Conservation (phyloP, 2,888 invertebrate genomes). For the Acanthosoma haemorrhoidale region DNA sequence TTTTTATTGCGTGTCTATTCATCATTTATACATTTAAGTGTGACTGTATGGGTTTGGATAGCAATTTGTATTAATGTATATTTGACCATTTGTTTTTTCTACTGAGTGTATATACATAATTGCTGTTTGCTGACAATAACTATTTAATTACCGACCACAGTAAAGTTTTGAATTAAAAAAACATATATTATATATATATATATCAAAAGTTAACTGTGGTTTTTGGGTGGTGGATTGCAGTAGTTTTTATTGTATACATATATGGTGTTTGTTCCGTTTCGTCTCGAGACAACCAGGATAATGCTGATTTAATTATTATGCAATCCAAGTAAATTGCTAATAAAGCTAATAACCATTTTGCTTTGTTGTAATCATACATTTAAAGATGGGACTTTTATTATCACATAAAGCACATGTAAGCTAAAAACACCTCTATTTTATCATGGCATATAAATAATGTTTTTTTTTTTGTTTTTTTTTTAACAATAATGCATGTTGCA, state of each 20-base stretch:
- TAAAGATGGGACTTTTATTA: conserved; percentile 28
- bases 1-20: conserved; percentile 28
- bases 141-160: conserved; percentile 20
- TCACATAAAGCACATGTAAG: conserved; percentile 9
- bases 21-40: conserved; percentile 35
- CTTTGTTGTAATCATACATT: background rate
- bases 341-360: conserved; percentile 20
- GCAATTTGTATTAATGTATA: conserved; percentile 39
- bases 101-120: conserved; percentile 39
- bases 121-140: conserved; percentile 37
- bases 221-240: conserved; percentile 39
- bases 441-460: conserved; percentile 4
- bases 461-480: background rate
- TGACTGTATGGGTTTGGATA: conserved; percentile 40
- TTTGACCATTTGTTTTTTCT: conserved; percentile 36
- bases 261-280: conserved; percentile 35
- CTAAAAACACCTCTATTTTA: conserved; percentile 4
- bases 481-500: conserved; percentile 26
- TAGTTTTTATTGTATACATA: conserved; percentile 32
- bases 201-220: conserved; percentile 32
- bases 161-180: conserved; percentile 29
- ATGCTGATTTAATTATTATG: conserved; percentile 18
- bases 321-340: conserved; percentile 24
- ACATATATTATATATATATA: too few relatives aligned
- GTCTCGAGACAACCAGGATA: conserved; percentile 28